Evolutionary conservation across 2,888 invertebrate genomes (phyloP).

Genomic region (Synergus itoensis): DNA sequence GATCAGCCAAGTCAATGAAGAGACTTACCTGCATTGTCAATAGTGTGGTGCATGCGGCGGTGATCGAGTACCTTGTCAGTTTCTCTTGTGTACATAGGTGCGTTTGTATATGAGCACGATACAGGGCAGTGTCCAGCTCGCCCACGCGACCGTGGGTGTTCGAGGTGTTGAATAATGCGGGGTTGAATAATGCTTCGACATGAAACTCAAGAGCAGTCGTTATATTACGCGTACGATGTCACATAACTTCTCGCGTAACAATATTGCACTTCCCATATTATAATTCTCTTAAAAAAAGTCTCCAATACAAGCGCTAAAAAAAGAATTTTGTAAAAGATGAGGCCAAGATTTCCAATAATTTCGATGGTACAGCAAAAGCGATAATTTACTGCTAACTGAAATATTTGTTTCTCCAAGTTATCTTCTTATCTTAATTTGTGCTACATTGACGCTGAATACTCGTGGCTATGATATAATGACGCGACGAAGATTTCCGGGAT

Average conservation of each 20-base stretch:
- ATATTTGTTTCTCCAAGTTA: conserved; percentile 11
- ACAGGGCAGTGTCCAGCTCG: conserved; percentile 47
- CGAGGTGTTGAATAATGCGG: conserved; percentile 65
- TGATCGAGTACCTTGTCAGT: conserved; percentile 45
- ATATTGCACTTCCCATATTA: conserved; percentile 46
- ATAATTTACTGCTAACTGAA: conserved; percentile 34
- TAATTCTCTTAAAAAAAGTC: too few relatives aligned
- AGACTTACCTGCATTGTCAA: conserved; percentile 40
- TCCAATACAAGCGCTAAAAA: too few relatives aligned
- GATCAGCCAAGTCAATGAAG: conserved; percentile 31
- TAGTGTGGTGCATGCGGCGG: conserved; percentile 18
- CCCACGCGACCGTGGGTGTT: conserved; percentile 59
- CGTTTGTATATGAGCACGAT: conserved; percentile 10
- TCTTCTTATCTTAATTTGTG: conserved; percentile 27
- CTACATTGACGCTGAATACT: conserved; percentile 25
- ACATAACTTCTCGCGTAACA: conserved; percentile 37
- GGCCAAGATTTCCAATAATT: neutral
- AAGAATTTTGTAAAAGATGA: too few relatives aligned
- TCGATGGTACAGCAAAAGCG: neutral
- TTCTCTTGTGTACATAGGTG: conserved; percentile 30
- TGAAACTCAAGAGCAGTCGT: conserved; percentile 60
- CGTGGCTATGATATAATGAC: conserved; percentile 3
- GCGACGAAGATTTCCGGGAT: conserved; percentile 22
- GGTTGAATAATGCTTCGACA: conserved; percentile 51
- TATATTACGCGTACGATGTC: conserved; percentile 59